Percentiles rank a stretch among this genome's conserved stretches.
Evolutionary conservation across 1,140 invertebrate genomes (phyloP).

Genomic region (Ctenoplectra terminalis): DNA sequence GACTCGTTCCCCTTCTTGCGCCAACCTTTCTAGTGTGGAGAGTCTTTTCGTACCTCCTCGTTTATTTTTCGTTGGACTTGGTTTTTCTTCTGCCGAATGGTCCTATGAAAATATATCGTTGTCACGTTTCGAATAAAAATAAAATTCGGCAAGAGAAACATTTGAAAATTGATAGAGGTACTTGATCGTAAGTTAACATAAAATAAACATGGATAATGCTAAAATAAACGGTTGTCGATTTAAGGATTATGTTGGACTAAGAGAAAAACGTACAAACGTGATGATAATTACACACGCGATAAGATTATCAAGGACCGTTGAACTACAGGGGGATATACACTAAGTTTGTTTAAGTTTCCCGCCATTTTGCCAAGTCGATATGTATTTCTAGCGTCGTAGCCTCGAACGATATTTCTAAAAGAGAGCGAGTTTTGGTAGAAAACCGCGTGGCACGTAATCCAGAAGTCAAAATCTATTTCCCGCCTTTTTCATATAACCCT

Average conservation of each 20-base stretch:
- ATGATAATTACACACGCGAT: conserved; percentile 66
- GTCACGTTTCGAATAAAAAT: conserved; percentile 9
- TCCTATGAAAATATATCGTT: conserved; percentile 74
- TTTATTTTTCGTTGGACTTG: conserved; percentile 79
- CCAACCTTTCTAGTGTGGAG: conserved; percentile 81
- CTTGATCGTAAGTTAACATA: neutral
- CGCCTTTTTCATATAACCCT: conserved; percentile 67
- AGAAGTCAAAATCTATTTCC: conserved; percentile 59
- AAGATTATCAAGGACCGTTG: conserved; percentile 73
- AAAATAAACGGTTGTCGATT: conserved; percentile 5
- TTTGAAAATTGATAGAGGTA: neutral
- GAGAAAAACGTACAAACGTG: conserved; percentile 19
- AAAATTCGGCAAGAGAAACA: neutral
- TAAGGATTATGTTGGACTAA: conserved; percentile 32
- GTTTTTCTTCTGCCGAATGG: conserved; percentile 77
- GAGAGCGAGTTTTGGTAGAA: conserved; percentile 7
- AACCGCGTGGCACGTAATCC: neutral
- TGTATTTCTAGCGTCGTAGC: conserved; percentile 42
- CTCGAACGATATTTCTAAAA: neutral
- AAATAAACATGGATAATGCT: neutral
- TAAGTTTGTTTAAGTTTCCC: conserved; percentile 71
- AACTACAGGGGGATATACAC: conserved; percentile 48
- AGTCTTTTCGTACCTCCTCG: conserved; percentile 80
- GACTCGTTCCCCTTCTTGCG: conserved; percentile 82
- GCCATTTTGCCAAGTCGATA: conserved; percentile 62